Evolutionary conservation across 2,797 vertebrate genomes (phyloP).

Genomic region (Periparus ater): DNA sequence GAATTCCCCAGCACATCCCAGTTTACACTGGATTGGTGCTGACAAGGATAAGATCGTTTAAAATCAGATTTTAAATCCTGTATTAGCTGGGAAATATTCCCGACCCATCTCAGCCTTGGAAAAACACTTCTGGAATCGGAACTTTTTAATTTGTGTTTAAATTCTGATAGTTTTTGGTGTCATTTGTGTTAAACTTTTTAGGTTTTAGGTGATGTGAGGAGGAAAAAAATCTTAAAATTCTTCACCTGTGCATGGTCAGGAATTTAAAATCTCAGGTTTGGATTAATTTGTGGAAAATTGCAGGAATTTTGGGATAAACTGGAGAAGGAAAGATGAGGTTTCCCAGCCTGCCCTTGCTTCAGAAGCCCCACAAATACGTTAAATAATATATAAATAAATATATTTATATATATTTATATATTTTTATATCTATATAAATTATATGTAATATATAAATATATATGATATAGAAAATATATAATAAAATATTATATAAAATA

Average conservation of each 20-base stretch:
- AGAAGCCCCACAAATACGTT: background rate
- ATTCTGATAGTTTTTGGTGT: background rate
- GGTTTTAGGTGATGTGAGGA: background rate
- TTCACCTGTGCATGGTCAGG: background rate
- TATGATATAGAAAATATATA: no score
- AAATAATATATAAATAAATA: background rate
- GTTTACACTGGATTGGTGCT: background rate
- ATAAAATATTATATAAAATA: no score
- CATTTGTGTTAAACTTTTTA: background rate
- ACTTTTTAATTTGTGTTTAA: background rate
- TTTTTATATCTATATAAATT: no score
- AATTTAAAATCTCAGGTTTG: background rate
- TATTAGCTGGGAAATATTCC: rapidly evolving
- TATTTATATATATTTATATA: no score
- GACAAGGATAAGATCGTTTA: rapidly evolving
- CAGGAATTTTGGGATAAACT: background rate
- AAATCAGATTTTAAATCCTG: rapidly evolving
- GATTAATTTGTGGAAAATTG: background rate
- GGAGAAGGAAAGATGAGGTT: background rate
- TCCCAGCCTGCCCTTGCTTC: background rate
- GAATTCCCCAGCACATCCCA: background rate
- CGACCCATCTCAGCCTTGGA: background rate
- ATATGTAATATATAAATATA: no score
- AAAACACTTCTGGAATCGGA: background rate
- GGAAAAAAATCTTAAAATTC: background rate